Evolutionary conservation across 2,113 vertebrate species (phyloP).

Genomic region (Siphamia tubifer): DNA sequence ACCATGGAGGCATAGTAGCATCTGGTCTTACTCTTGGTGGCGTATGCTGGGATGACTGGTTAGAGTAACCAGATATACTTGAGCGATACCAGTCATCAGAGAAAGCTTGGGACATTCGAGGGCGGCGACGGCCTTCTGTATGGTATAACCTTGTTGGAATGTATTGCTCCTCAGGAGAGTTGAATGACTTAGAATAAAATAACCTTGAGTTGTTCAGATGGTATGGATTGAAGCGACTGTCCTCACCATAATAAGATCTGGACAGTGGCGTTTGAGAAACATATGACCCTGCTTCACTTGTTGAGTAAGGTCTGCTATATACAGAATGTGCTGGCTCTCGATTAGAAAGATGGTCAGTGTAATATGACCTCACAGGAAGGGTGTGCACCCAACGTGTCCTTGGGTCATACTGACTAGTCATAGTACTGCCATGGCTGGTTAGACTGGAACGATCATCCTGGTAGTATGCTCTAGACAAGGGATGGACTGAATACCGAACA

Average conservation of each 20-base stretch:
- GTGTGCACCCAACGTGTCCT: slow-evolving; percentile 79
- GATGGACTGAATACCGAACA: slow-evolving; percentile 74
- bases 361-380: slow-evolving; percentile 76
- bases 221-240: slow-evolving; percentile 75
- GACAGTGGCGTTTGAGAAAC: slow-evolving; percentile 78
- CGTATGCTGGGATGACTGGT: slow-evolving; percentile 80
- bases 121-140: slow-evolving; percentile 76
- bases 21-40: slow-evolving; percentile 74
- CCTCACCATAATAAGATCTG: slow-evolving; percentile 77
- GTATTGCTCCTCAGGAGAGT: slow-evolving; percentile 84
- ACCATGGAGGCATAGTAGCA: slow-evolving; percentile 81
- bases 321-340: slow-evolving; percentile 66
- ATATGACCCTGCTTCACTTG: slow-evolving; percentile 80
- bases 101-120: slow-evolving; percentile 80
- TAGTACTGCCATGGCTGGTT: slow-evolving; percentile 77
- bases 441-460: slow-evolving; percentile 79
- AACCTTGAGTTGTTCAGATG: slow-evolving; percentile 68
- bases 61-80: slow-evolving; percentile 74
- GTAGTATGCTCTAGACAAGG: slow-evolving; percentile 78
- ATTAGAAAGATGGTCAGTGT: slow-evolving; percentile 61
- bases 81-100: slow-evolving; percentile 87
- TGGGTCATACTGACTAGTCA: slow-evolving; percentile 78
- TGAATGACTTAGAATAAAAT: slow-evolving; percentile 83
- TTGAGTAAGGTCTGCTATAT: slow-evolving; percentile 76
- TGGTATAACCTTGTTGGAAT: slow-evolving; percentile 74